phyloP scores from a whole-genome alignment of 2,888 invertebrate genomes.

The Thymelicus lineola region DNA sequence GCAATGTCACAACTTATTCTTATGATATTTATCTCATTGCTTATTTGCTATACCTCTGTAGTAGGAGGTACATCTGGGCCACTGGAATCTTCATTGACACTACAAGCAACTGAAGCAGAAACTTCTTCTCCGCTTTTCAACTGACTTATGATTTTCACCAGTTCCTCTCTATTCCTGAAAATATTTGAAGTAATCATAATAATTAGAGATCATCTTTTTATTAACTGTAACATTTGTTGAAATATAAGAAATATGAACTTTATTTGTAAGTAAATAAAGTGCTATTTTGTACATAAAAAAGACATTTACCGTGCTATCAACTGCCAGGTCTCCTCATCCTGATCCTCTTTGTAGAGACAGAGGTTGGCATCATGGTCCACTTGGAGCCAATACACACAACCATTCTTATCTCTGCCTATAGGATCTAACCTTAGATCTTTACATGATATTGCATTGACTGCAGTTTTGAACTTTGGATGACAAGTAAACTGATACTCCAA shows the following conservation, averaged over 20 bases:
- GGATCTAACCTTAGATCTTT: conserved; percentile 94
- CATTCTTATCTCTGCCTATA: conserved; percentile 95
- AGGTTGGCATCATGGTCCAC: conserved; percentile 95
- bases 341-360: conserved; percentile 96
- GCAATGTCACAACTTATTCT: not conserved
- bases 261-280: too few relatives aligned
- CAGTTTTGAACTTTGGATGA: conserved; percentile 96
- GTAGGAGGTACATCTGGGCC: conserved; percentile 63
- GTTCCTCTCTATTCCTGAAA: conserved; percentile 90
- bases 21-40: not conserved
- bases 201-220: too few relatives aligned
- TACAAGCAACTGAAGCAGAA: conserved; percentile 67
- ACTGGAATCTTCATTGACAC: conserved; percentile 76
- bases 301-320: conserved; percentile 91
- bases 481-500: conserved; percentile 98
- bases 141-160: conserved; percentile 91
- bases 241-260: too few relatives aligned
- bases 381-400: conserved; percentile 97
- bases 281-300: not conserved
- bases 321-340: conserved; percentile 98
- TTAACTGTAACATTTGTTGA: too few relatives aligned
- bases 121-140: conserved; percentile 89
- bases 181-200: not conserved
- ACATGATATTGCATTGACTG: conserved; percentile 91
- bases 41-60: conserved; percentile 47